Evolutionary conservation across 2,888 invertebrate genomes (phyloP).

Genomic region (Drosophila suboccidentalis): DNA sequence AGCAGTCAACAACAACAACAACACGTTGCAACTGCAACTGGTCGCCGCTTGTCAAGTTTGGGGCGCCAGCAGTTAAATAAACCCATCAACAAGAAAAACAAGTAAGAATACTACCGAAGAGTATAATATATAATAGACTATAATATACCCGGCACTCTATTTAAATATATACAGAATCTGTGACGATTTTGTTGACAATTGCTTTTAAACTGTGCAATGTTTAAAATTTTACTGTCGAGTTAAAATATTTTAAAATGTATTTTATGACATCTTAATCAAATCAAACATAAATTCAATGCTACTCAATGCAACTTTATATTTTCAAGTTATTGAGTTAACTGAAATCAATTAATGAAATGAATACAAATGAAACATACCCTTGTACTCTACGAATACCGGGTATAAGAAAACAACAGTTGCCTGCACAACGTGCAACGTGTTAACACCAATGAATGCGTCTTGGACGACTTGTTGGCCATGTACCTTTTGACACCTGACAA

Average conservation of each 20-base stretch:
- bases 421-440: conserved; percentile 27
- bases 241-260: too few relatives aligned
- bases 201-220: too few relatives aligned
- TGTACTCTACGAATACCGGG: background rate
- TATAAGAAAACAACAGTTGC: background rate
- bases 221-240: too few relatives aligned
- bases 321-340: too few relatives aligned
- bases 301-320: too few relatives aligned
- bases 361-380: background rate
- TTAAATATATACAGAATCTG: background rate
- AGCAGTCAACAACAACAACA: conserved; percentile 36
- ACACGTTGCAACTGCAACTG: conserved; percentile 30
- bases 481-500: conserved; percentile 53
- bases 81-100: conserved; percentile 31
- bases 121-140: too few relatives aligned
- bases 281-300: too few relatives aligned
- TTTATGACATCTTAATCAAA: too few relatives aligned
- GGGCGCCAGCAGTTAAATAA: conserved; percentile 47
- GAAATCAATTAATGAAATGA: too few relatives aligned
- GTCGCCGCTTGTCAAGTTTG: conserved; percentile 32
- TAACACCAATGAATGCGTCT: conserved; percentile 16
- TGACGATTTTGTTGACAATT: too few relatives aligned
- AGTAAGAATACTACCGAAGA: too few relatives aligned
- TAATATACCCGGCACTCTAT: background rate
- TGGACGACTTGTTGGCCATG: conserved; percentile 42